A percentile compares a stretch with the other conserved stretches of the same genome.
These are phyloP conservation scores for Amblyopsis hoosieri DNA, from an alignment of 2,797 vertebrate species.

Conservation along the genomic window DNA sequence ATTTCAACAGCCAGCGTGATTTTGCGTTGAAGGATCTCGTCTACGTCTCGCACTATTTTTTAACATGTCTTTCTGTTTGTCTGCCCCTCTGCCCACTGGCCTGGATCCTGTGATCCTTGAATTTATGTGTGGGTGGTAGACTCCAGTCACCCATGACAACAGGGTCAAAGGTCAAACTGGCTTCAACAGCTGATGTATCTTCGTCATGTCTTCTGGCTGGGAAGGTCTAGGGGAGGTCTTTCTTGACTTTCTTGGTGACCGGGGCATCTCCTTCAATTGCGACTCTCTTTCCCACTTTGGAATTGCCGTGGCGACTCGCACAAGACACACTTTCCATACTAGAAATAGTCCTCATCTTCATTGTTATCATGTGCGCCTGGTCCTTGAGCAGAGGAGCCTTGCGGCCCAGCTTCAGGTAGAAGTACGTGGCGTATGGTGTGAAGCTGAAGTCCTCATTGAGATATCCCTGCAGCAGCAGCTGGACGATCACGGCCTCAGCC, in stretches of 20 bases:
- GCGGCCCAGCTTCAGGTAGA: slow-evolving; percentile 89
- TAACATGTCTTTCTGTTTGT: too few relatives aligned
- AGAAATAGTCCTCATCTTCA: slow-evolving; percentile 74
- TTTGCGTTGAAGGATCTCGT: neutral
- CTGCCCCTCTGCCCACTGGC: too few relatives aligned
- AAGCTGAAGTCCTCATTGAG: slow-evolving; percentile 96
- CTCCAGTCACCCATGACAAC: too few relatives aligned
- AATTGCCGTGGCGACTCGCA: slow-evolving; percentile 62
- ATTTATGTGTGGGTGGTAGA: too few relatives aligned
- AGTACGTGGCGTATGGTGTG: slow-evolving; percentile 94
- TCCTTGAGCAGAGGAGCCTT: slow-evolving; percentile 85
- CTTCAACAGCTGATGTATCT: too few relatives aligned
- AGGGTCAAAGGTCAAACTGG: too few relatives aligned
- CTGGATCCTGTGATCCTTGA: too few relatives aligned
- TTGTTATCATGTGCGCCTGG: slow-evolving; percentile 72
- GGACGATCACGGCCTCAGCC: slow-evolving; percentile 85
- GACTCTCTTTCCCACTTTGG: slow-evolving; percentile 65
- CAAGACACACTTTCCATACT: slow-evolving; percentile 60
- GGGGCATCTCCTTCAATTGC: slow-evolving; percentile 56
- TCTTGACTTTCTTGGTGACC: slow-evolving; percentile 83
- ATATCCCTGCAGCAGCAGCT: slow-evolving; percentile 86
- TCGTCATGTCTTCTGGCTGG: slow-evolving; percentile 52
- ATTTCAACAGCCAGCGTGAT: slow-evolving; percentile 65
- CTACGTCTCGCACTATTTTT: too few relatives aligned
- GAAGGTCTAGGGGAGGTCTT: slow-evolving; percentile 51